These are phyloP conservation scores for Tipula lateralis DNA, from an alignment of 2,888 invertebrate species.

Conservation along the genomic window DNA sequence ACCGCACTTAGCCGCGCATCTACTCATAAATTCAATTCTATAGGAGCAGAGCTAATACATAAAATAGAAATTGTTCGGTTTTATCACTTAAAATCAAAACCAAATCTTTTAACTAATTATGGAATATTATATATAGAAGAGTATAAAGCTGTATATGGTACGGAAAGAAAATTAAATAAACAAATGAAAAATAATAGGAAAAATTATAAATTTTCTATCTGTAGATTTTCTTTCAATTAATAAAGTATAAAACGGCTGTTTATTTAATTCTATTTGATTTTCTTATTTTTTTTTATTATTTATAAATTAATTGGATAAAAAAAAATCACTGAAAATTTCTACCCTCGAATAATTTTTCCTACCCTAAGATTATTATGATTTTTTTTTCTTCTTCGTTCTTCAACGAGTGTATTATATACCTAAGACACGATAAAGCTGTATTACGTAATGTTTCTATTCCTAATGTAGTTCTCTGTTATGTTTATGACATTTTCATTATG, in stretches of 20 bases:
- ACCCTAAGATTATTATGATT: not conserved
- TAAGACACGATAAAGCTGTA: not conserved
- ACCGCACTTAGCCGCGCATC: not conserved
- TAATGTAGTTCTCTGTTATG: not conserved
- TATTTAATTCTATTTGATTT: not conserved
- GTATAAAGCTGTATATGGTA: not conserved
- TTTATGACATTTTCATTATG: conserved; percentile 1
- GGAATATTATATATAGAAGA: not conserved
- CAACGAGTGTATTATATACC: no score
- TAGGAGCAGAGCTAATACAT: not conserved
- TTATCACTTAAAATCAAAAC: not conserved
- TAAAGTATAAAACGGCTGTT: conserved; percentile 12
- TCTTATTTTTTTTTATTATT: not conserved
- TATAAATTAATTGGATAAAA: not conserved
- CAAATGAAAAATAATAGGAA: not conserved
- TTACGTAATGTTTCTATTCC: not conserved
- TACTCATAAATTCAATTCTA: not conserved
- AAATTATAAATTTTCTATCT: not conserved
- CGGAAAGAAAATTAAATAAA: not conserved
- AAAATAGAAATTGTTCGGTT: not conserved
- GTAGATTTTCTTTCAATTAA: not conserved
- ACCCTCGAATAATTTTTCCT: not conserved
- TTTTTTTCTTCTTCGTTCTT: not conserved
- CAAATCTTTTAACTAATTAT: not conserved
- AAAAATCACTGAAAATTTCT: not conserved